Evolutionary conservation across 2,797 vertebrate species (phyloP).

Genomic region (Sebastes flavidus): DNA sequence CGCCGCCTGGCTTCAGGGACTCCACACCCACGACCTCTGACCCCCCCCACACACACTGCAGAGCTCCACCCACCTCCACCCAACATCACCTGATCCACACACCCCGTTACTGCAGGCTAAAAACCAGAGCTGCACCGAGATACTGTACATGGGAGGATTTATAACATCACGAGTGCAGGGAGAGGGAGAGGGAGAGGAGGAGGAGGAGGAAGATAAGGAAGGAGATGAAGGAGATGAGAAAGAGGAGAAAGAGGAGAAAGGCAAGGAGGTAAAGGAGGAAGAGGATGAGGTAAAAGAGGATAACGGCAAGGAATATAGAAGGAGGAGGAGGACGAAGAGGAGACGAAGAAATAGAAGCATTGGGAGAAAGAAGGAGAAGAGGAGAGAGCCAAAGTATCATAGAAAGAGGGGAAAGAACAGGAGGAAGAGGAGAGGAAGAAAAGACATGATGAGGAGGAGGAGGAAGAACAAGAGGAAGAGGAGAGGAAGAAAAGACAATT

Average conservation of each 20-base stretch:
- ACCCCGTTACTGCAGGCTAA: slow-evolving; percentile 13
- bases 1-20: slow-evolving; percentile 42
- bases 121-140: slow-evolving; percentile 18
- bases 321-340: neutral
- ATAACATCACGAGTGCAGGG: slow-evolving; percentile 26
- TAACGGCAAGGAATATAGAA: neutral
- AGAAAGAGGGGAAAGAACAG: neutral
- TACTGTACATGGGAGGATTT: slow-evolving; percentile 2
- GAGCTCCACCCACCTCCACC: slow-evolving; percentile 44
- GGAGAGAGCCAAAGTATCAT: neutral
- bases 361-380: neutral
- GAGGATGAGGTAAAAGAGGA: neutral
- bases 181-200: neutral
- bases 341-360: too few relatives aligned
- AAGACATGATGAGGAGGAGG: neutral
- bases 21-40: slow-evolving; percentile 46
- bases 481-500: neutral
- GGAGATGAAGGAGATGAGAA: neutral
- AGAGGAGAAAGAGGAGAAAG: neutral
- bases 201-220: neutral
- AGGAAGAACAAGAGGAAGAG: neutral
- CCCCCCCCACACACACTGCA: neutral
- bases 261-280: neutral
- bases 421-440: neutral
- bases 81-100: slow-evolving; percentile 35